phyloP scores from a whole-genome alignment of 2,888 invertebrate species.

The Drosophila acutilabella region DNA sequence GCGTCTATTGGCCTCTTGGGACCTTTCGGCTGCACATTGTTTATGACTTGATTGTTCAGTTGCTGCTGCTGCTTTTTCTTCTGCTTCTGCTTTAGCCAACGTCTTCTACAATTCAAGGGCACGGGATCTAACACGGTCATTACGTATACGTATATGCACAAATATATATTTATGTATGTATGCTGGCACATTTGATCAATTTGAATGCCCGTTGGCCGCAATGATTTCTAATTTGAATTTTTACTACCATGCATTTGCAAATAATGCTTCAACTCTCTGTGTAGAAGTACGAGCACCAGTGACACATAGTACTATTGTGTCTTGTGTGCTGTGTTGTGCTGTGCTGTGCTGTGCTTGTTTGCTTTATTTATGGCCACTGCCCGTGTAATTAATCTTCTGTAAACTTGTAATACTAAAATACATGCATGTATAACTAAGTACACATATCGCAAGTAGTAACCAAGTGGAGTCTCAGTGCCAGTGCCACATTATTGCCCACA shows the following conservation, averaged over 20 bases:
- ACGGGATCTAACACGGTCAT: conserved; percentile 60
- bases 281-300: conserved; percentile 1
- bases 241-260: conserved; percentile 72
- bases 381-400: conserved; percentile 73
- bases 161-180: conserved; percentile 23
- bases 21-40: conserved; percentile 75
- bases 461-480: conserved; percentile 41
- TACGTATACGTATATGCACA: background rate
- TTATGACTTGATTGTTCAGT: conserved; percentile 76
- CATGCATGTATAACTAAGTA: conserved; percentile 11
- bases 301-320: conserved; percentile 11
- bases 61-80: conserved; percentile 1
- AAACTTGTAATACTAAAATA: conserved; percentile 59
- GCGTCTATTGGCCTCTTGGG: conserved; percentile 56
- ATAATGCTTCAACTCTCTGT: conserved; percentile 51
- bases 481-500: conserved; percentile 59
- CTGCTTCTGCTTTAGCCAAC: conserved; percentile 32
- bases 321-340: conserved; percentile 18
- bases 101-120: conserved; percentile 70
- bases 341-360: conserved; percentile 38
- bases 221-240: conserved; percentile 77
- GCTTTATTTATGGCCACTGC: conserved; percentile 70
- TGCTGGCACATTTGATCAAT: conserved; percentile 56
- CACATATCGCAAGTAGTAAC: conserved; percentile 18
- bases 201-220: conserved; percentile 63